Evolutionary conservation across 2,888 invertebrate genomes (phyloP).

Genomic region (Atethmia centrago): DNA sequence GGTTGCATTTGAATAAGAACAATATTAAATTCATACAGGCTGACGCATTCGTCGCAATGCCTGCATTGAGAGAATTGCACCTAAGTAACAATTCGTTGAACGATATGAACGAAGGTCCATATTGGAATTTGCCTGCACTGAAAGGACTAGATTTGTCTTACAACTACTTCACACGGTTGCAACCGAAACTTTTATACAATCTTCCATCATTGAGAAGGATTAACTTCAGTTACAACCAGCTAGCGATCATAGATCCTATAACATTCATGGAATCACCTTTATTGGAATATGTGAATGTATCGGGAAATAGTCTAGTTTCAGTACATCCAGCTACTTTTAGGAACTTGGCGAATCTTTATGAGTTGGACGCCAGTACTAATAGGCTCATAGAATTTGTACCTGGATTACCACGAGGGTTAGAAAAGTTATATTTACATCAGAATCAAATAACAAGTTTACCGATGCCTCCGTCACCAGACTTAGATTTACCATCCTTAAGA

Average conservation of each 20-base stretch:
- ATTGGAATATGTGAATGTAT: constrained; percentile 95
- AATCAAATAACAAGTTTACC: constrained; percentile 94
- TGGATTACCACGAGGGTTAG: constrained; percentile 94
- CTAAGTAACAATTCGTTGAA: constrained; percentile 95
- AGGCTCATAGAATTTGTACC: constrained; percentile 94
- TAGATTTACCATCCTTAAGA: constrained; percentile 93
- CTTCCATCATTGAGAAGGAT: constrained; percentile 94
- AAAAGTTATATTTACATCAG: constrained; percentile 93
- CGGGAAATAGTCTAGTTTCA: constrained; percentile 93
- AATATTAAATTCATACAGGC: constrained; percentile 93
- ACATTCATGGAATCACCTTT: constrained; percentile 93
- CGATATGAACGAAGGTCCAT: constrained; percentile 93
- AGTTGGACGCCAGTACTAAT: constrained; percentile 94
- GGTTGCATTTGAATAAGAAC: constrained; percentile 95
- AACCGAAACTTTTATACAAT: constrained; percentile 93
- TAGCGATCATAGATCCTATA: constrained; percentile 93
- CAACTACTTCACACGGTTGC: constrained; percentile 93
- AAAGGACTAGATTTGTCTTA: constrained; percentile 95
- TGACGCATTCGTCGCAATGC: constrained; percentile 96
- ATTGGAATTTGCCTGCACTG: constrained; percentile 95
- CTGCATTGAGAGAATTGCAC: constrained; percentile 95
- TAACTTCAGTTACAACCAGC: constrained; percentile 94
- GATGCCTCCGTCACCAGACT: constrained; percentile 91
- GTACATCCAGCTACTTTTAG: constrained; percentile 95
- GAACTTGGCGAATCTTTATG: constrained; percentile 93